phyloP scores from a whole-genome alignment of 1,140 invertebrate species.

The Dryas iulia region DNA sequence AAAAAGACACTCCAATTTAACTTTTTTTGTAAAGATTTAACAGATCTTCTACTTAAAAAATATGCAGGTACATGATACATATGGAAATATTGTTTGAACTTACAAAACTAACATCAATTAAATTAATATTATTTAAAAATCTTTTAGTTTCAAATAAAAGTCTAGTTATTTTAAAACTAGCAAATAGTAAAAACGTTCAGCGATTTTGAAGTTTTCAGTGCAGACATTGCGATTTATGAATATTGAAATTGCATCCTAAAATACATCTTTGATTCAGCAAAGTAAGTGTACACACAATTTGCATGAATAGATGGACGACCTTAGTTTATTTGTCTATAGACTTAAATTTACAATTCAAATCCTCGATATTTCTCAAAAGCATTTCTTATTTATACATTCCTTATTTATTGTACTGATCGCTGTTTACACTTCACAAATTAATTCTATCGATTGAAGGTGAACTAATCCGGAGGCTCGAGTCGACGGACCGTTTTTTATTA shows the following conservation, averaged over 20 bases:
- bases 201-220: slow-evolving; percentile 11
- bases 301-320: slow-evolving; percentile 33
- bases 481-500: neutral
- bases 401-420: slow-evolving; percentile 33
- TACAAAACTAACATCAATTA: too few species aligned
- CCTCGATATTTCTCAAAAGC: slow-evolving; percentile 31
- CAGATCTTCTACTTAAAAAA: too few species aligned
- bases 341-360: slow-evolving; percentile 40
- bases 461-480: neutral
- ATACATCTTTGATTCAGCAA: slow-evolving; percentile 25
- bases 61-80: too few species aligned
- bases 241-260: slow-evolving; percentile 30
- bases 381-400: slow-evolving; percentile 34
- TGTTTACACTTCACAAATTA: slow-evolving; percentile 33
- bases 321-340: slow-evolving; percentile 36
- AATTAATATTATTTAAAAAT: too few species aligned
- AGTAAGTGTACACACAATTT: slow-evolving; percentile 36
- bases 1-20: too few species aligned
- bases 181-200: slow-evolving; percentile 7
- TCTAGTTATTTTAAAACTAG: neutral
- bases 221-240: slow-evolving; percentile 23
- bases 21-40: too few species aligned
- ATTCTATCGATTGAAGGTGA: slow-evolving; percentile 24
- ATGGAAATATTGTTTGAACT: too few species aligned
- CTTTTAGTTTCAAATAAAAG: neutral